Percentiles rank a stretch among this genome's conserved stretches.
phyloP scores from a whole-genome alignment of 2,888 invertebrate species.

The Cheiracanthium punctorium region DNA sequence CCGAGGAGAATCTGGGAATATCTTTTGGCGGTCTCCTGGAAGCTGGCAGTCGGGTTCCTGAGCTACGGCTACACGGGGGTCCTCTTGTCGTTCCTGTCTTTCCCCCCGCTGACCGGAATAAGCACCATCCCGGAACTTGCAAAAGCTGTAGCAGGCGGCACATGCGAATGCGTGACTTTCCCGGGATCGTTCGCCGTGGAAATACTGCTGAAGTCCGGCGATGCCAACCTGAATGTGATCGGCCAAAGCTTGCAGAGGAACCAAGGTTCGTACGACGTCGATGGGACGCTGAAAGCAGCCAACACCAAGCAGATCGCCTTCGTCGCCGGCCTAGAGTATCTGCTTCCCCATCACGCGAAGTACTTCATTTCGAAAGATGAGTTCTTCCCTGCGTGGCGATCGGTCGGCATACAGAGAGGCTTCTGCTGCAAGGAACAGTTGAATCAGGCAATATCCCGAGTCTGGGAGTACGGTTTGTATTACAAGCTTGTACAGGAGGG shows the following conservation, averaged over 20 bases:
- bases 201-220: background rate
- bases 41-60: background rate
- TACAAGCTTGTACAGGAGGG: background rate
- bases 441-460: background rate
- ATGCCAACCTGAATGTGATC: background rate
- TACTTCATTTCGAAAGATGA: background rate
- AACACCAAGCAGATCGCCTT: background rate
- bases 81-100: background rate
- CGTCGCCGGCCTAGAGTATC: background rate
- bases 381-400: background rate
- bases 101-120: background rate
- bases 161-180: background rate
- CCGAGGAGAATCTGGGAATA: background rate
- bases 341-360: background rate
- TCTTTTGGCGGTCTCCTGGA: background rate
- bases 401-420: background rate
- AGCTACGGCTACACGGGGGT: background rate
- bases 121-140: background rate
- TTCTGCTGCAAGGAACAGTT: background rate
- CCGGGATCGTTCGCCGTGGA: background rate
- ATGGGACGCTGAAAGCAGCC: background rate
- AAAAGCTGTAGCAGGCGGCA: background rate
- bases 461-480: background rate
- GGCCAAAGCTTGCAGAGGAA: background rate
- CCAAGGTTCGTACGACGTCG: background rate